Conservation (phyloP, 2,113 vertebrate species). For the Heterocephalus glaber region DNA sequence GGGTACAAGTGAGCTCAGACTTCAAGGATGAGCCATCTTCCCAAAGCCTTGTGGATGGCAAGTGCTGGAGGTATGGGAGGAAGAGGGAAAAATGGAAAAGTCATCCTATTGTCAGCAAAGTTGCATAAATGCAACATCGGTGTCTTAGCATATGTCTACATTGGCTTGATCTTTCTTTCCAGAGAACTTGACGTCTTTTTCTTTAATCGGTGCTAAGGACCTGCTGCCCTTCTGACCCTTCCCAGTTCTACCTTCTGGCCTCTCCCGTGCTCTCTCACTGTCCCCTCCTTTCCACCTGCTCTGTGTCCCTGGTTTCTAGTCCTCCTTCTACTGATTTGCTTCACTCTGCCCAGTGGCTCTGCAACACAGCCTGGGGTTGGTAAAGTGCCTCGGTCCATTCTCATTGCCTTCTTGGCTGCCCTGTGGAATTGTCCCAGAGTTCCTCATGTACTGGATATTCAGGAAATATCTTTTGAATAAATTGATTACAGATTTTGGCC, state of each 20-base stretch:
- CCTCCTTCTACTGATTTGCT: not conserved
- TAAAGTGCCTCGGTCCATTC: not conserved
- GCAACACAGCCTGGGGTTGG: not conserved
- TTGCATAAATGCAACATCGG: not conserved
- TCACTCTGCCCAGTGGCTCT: not conserved
- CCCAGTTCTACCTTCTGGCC: not conserved
- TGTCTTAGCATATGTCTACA: not conserved
- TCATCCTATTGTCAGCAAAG: not conserved
- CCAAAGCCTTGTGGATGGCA: rapidly evolving
- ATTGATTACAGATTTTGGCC: constrained; percentile 76
- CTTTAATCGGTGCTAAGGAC: not conserved
- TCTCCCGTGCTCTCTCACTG: not conserved
- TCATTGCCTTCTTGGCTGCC: not conserved
- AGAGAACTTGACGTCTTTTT: not conserved
- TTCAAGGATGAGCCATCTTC: not conserved
- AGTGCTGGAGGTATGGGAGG: not conserved
- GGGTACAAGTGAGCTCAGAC: not conserved
- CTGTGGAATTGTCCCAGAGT: not conserved
- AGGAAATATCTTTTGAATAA: constrained; percentile 73
- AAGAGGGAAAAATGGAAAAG: not conserved
- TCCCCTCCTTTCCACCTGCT: not conserved
- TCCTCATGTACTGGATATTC: constrained; percentile 17
- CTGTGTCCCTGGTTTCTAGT: not conserved
- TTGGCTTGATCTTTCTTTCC: not conserved
- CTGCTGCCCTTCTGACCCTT: not conserved